Conservation (phyloP, 2,113 vertebrate genomes). For the Anseranas semipalmata region DNA sequence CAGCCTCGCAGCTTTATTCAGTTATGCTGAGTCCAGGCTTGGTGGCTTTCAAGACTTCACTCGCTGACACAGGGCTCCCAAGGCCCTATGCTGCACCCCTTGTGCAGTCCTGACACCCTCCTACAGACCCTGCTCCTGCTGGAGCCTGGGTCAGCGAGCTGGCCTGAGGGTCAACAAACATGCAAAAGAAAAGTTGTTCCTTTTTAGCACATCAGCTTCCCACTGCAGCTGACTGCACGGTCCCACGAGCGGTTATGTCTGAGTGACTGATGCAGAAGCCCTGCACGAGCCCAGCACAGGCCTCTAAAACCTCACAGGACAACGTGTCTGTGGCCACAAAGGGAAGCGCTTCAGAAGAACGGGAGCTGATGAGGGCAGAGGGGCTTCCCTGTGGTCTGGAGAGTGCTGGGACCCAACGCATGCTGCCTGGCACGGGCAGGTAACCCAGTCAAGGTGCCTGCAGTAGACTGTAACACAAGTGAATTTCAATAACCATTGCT, state of each 20-base stretch:
- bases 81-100: neutral
- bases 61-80: too few relatives aligned
- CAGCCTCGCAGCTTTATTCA: neutral
- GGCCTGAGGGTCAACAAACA: neutral
- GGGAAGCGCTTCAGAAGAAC: neutral
- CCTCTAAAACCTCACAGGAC: neutral
- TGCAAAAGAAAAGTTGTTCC: neutral
- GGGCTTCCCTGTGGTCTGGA: neutral
- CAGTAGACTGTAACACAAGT: neutral
- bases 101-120: neutral
- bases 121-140: neutral
- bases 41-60: neutral
- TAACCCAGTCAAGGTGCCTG: neutral
- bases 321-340: neutral
- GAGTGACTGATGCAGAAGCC: neutral
- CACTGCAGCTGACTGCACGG: neutral
- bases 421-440: fast-evolving
- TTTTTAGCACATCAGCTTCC: neutral
- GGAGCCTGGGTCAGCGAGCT: neutral
- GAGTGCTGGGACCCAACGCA: fast-evolving
- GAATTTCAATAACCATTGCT: neutral
- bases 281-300: neutral
- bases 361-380: neutral
- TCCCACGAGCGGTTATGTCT: neutral
- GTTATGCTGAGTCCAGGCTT: neutral